Evolutionary conservation across 2,113 vertebrate genomes (phyloP), one percentile per base, ranked within the genome.

Genomic region (Strix uralensis): DNA sequence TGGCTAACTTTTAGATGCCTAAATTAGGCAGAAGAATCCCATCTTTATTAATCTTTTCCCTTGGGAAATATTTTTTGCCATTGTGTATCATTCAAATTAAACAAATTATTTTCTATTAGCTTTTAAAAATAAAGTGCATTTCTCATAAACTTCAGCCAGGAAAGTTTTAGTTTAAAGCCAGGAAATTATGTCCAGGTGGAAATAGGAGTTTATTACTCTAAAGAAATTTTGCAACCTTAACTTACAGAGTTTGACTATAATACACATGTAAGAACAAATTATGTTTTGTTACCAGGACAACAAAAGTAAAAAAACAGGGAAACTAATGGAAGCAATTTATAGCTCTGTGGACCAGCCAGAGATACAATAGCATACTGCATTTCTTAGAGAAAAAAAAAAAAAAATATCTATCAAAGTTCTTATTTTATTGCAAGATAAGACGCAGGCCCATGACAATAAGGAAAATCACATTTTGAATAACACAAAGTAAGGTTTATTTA

Each of bases 251-350:
- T 83, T 61, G 62, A 88, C 72, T 96, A 38, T 87, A 96, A 95
- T 57, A 82, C 86, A 96, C 46, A 10, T 95, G 92, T 87, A 96
- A 97, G 91, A 97, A 90, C 65, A 97, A 97, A 97, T 97, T 97
- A 94, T 84, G 17, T 91, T 97, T 96, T 96, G 92, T 97, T 97
- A 66, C 86, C 93, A 92, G 58, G 95, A 96, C 49, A 66, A 98
- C 96, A 96, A 92, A 97, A 97, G 81, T 88, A 96, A 98, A 91
- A 94, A 97, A 54, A 8, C 94, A 96, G 55, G 44, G 47, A 97
- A 98, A 97, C 58, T 95, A 98, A 98, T 93, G 58, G 85, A 92
- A 97, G 96, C 90, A 97, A 98, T 98, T 98, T 98, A 93, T 72
- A 95, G 69, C 92, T 95, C 95, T 96, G 88, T 97, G 72, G 94